Evolutionary conservation across 2,113 vertebrate species (phyloP).

Genomic region (Odontophorus gujanensis): DNA sequence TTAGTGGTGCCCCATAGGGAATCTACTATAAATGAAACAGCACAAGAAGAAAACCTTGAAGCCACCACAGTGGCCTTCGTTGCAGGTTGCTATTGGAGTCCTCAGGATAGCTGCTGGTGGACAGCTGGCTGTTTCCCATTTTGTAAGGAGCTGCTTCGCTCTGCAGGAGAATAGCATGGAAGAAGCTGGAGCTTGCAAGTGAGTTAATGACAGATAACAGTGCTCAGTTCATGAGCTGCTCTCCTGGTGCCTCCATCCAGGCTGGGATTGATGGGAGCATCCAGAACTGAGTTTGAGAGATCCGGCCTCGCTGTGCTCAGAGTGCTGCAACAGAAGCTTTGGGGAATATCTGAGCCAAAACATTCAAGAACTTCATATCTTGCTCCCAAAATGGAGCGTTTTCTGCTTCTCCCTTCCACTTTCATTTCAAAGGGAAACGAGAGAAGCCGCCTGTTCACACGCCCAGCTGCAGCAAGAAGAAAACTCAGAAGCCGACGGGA

Average conservation of each 20-base stretch:
- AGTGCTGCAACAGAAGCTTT: neutral
- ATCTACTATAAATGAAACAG: neutral
- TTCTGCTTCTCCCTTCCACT: neutral
- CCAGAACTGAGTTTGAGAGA: neutral
- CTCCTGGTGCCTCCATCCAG: conserved; percentile 6
- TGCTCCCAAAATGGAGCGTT: neutral
- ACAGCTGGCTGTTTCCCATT: neutral
- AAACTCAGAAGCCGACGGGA: neutral
- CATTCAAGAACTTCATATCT: neutral
- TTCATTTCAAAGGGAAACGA: conserved; percentile 1
- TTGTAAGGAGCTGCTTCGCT: conserved; percentile 2
- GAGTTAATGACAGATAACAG: conserved; percentile 44
- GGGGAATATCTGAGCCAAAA: conserved; percentile 7
- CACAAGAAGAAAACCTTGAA: neutral
- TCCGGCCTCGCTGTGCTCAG: neutral
- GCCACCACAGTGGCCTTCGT: neutral
- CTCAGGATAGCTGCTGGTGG: neutral
- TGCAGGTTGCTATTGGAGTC: neutral
- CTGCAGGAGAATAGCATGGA: neutral
- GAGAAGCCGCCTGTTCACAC: neutral
- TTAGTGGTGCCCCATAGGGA: neutral
- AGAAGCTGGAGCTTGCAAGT: conserved; percentile 36
- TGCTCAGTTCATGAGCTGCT: conserved; percentile 13
- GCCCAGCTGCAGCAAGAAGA: neutral
- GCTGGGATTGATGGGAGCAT: neutral